phyloP scores from a whole-genome alignment of 2,113 vertebrate species.

The Axis porcinus region DNA sequence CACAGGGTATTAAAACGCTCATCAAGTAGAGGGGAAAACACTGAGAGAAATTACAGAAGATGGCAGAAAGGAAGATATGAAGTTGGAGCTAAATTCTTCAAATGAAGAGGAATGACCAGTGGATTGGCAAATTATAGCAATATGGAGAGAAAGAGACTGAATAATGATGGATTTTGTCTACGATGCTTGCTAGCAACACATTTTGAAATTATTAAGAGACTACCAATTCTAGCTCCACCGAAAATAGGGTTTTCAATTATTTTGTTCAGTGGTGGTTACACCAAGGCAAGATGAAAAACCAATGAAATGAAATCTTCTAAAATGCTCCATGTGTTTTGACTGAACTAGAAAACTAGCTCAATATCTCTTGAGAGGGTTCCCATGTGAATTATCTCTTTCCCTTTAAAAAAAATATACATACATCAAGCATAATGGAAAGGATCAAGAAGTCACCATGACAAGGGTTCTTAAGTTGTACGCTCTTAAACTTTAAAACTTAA shows the following conservation, averaged over 20 bases:
- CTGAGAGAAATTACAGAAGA: not conserved
- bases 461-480: not conserved
- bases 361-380: not conserved
- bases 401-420: not conserved
- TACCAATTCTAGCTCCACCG: not conserved
- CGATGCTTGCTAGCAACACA: not conserved
- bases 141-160: not conserved
- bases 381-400: not conserved
- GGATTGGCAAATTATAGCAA: not conserved
- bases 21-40: not conserved
- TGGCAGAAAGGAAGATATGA: not conserved
- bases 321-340: not conserved
- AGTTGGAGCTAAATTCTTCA: not conserved
- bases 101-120: not conserved
- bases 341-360: not conserved
- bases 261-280: not conserved
- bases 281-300: not conserved
- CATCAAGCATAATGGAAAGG: not conserved
- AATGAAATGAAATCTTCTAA: not conserved
- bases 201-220: not conserved
- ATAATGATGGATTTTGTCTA: not conserved
- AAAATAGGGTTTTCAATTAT: not conserved
- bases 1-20: not conserved
- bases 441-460: not conserved
- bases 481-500: not conserved